Percentiles rank a stretch among this genome's conserved stretches.
phyloP scores from a whole-genome alignment of 2,113 vertebrate genomes.

The Chloebia gouldiae region DNA sequence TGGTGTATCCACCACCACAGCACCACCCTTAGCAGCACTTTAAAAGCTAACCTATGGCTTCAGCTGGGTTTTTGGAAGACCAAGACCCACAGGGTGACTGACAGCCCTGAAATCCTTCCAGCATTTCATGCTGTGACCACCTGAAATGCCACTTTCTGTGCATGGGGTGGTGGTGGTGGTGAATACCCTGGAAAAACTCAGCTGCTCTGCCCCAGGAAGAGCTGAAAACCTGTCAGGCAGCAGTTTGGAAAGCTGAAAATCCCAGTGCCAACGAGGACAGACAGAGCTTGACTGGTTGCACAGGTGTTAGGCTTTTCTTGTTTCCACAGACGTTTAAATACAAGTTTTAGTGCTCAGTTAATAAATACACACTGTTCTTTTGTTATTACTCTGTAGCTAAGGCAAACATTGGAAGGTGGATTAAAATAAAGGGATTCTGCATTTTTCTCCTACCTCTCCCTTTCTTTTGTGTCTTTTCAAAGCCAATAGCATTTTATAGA shows the following conservation, averaged over 20 bases:
- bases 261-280: neutral
- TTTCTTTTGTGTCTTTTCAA: conserved; percentile 22
- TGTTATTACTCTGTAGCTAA: neutral
- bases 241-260: neutral
- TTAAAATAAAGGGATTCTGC: neutral
- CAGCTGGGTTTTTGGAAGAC: neutral
- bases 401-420: neutral
- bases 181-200: neutral
- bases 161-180: neutral
- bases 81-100: accelerated
- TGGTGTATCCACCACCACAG: neutral
- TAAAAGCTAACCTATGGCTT: neutral
- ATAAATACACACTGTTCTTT: neutral
- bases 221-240: neutral
- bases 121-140: neutral
- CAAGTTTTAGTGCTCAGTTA: neutral
- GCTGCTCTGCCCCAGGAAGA: neutral
- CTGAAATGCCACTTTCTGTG: neutral
- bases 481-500: neutral
- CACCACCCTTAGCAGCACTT: neutral
- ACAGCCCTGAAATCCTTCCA: neutral
- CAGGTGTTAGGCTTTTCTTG: neutral
- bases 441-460: neutral
- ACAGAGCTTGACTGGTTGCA: neutral
- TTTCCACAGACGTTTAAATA: neutral